Evolutionary conservation across 2,113 vertebrate genomes (phyloP).

Genomic region (Brienomyrus brachyistius): DNA sequence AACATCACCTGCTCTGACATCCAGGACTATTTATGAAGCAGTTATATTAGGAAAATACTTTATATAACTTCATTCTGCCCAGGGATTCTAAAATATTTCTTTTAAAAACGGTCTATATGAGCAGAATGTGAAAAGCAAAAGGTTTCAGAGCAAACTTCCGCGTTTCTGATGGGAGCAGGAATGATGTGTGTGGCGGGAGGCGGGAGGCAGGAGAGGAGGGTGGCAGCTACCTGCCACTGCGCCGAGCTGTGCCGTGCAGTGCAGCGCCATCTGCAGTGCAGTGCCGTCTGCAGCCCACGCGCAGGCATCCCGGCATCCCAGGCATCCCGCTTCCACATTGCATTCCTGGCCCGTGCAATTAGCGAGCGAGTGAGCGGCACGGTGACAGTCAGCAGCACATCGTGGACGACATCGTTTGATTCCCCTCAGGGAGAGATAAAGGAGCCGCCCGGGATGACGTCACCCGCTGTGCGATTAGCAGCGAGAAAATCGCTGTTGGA

Average conservation of each 20-base stretch:
- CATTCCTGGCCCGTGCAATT: conserved; percentile 35
- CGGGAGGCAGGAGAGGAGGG: not conserved
- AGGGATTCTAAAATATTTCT: not conserved
- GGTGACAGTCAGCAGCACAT: conserved; percentile 9
- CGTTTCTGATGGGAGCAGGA: not conserved
- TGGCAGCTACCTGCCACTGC: not conserved
- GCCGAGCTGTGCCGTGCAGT: no score
- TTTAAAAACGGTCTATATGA: not conserved
- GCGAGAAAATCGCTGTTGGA: conserved; percentile 45
- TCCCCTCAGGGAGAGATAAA: conserved; percentile 41
- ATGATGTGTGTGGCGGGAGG: not conserved
- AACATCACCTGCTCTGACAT: not conserved
- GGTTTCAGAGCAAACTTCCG: not conserved
- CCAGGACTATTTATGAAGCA: not conserved
- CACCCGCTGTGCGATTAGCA: conserved; percentile 43
- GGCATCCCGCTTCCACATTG: conserved; percentile 19
- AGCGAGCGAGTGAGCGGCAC: conserved; percentile 12
- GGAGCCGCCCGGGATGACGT: conserved; percentile 40
- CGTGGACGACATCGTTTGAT: conserved; percentile 24
- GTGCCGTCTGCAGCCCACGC: conserved; percentile 17
- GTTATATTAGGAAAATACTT: not conserved
- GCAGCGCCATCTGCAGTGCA: not conserved
- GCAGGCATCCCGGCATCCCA: conserved; percentile 1
- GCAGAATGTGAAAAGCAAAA: not conserved
- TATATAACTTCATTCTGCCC: not conserved